phyloP scores from a whole-genome alignment of 53 echinoderm and acorn worm species.

The Zoroaster sp. region DNA sequence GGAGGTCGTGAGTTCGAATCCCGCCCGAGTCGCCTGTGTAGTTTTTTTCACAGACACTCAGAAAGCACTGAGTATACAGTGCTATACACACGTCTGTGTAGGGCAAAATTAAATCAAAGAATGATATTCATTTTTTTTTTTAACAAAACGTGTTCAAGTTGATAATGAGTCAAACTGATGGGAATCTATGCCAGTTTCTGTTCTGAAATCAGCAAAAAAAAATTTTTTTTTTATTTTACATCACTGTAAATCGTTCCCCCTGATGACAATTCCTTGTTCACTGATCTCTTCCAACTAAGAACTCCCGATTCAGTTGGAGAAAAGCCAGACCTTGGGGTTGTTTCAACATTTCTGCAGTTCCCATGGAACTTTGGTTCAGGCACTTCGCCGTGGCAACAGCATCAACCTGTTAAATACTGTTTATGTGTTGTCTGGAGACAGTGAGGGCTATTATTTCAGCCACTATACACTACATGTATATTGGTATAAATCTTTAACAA shows the following conservation, averaged over 20 bases:
- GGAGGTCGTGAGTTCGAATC: no score
- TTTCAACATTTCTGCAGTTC: background rate
- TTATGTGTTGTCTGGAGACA: background rate
- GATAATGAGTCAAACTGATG: no score
- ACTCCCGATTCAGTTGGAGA: background rate
- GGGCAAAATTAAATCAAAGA: no score
- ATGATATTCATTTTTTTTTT: no score
- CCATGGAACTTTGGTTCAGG: background rate
- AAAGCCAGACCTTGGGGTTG: background rate
- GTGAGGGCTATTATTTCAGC: background rate
- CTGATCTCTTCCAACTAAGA: background rate
- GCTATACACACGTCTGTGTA: no score
- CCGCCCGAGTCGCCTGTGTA: no score
- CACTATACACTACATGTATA: no score
- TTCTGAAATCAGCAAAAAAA: background rate
- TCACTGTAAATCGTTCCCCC: background rate
- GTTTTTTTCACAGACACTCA: no score
- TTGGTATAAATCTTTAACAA: no score
- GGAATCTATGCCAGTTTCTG: background rate
- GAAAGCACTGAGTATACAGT: no score
- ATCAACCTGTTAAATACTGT: background rate
- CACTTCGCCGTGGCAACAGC: background rate
- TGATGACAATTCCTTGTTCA: background rate
- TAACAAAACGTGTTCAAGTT: no score
- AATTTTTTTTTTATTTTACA: background rate